Conservation (phyloP, 1,140 invertebrate genomes). For the Brachionus koreanus region DNA sequence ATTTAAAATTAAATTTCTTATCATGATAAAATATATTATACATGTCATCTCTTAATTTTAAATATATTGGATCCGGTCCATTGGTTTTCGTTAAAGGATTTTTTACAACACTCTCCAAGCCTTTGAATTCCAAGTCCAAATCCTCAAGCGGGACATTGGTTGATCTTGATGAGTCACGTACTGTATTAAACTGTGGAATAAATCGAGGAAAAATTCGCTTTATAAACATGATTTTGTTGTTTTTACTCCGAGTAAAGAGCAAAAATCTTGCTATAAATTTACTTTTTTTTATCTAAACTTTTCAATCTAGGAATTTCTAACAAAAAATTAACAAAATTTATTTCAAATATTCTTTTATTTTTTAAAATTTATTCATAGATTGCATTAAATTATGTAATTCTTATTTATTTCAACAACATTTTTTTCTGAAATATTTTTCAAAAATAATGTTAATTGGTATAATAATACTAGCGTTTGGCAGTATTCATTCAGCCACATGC, state of each 20-base stretch:
- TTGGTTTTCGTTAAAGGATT: background rate
- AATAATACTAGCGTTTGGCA: background rate
- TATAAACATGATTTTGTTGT: slow-evolving; percentile 19
- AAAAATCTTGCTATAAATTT: background rate
- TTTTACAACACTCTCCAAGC: background rate
- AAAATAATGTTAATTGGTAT: background rate
- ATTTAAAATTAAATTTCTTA: slow-evolving; percentile 17
- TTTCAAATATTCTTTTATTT: slow-evolving; percentile 17
- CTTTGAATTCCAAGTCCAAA: slow-evolving; percentile 34
- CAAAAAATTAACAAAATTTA: slow-evolving; percentile 40
- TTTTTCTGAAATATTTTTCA: background rate
- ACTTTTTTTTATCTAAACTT: slow-evolving; percentile 17
- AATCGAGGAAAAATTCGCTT: background rate
- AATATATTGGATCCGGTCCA: slow-evolving; percentile 30
- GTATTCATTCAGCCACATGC: background rate
- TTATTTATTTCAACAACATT: background rate
- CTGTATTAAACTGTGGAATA: background rate
- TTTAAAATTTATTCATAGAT: background rate
- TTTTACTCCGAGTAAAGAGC: slow-evolving; percentile 7
- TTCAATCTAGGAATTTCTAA: slow-evolving; percentile 22
- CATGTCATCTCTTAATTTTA: background rate
- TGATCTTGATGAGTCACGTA: background rate
- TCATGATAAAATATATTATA: slow-evolving; percentile 20
- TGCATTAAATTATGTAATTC: slow-evolving; percentile 28
- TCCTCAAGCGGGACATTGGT: background rate